phyloP scores from a whole-genome alignment of 2,797 vertebrate genomes.

The Menidia menidia region DNA sequence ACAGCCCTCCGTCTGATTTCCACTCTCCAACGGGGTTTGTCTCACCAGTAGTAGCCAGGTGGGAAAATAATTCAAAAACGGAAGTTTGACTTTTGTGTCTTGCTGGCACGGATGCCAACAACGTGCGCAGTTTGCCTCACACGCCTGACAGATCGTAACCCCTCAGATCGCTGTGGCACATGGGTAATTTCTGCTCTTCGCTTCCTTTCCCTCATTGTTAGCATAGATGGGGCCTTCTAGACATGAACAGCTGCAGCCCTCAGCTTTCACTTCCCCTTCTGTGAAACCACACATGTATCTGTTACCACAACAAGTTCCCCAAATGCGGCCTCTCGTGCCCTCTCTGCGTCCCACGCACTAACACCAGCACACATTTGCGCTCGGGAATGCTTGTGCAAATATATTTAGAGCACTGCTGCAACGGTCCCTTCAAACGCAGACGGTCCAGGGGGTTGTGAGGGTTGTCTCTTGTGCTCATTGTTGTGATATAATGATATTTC shows the following conservation, averaged over 20 bases:
- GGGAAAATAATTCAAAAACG: constrained; percentile 24
- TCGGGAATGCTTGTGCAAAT: constrained; percentile 2
- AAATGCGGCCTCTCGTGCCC: constrained; percentile 66
- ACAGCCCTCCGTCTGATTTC: background rate
- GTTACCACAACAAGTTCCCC: constrained; percentile 82
- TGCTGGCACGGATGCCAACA: constrained; percentile 1
- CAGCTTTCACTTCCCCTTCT: constrained; percentile 78
- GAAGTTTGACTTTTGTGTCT: constrained; percentile 34
- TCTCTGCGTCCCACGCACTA: constrained; percentile 35
- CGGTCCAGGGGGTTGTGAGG: background rate
- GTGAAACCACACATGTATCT: constrained; percentile 75
- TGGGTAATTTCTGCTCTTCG: constrained; percentile 61
- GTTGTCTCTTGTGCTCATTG: constrained; percentile 9
- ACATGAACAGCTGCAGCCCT: constrained; percentile 72
- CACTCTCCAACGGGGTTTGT: constrained; percentile 4
- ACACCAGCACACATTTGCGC: constrained; percentile 40
- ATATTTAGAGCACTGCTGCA: constrained; percentile 12
- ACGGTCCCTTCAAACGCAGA: background rate
- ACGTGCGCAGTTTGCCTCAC: constrained; percentile 22
- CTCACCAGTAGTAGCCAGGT: constrained; percentile 9
- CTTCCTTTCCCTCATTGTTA: constrained; percentile 68
- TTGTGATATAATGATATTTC: constrained; percentile 23
- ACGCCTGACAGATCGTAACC: constrained; percentile 45
- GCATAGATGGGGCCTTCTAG: constrained; percentile 62
- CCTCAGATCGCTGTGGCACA: constrained; percentile 49